Percentiles rank a stretch among this genome's conserved stretches.
phyloP scores from a whole-genome alignment of 2,888 invertebrate genomes.

The Steinernema hermaphroditum region DNA sequence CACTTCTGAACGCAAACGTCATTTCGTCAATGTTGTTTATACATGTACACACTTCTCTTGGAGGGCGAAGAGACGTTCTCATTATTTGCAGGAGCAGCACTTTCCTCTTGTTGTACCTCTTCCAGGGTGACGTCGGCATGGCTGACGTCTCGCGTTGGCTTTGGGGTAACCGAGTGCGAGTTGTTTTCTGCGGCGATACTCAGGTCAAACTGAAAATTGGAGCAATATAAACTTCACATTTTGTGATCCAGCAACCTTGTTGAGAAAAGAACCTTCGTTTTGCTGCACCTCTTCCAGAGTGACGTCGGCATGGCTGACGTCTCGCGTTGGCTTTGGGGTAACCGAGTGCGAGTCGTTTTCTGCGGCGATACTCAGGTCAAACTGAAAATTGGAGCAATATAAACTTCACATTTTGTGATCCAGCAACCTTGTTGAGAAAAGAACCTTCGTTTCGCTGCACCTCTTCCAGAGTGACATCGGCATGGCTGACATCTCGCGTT shows the following conservation, averaged over 20 bases:
- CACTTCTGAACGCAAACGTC: neutral
- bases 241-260: no score
- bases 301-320: constrained; percentile 4
- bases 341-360: constrained; percentile 18
- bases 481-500: constrained; percentile 14
- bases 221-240: no score
- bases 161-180: constrained; percentile 7
- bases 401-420: no score
- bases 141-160: constrained; percentile 18
- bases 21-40: neutral
- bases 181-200: constrained; percentile 16
- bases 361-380: constrained; percentile 9
- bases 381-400: no score
- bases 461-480: neutral
- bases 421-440: no score
- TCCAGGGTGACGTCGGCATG: neutral
- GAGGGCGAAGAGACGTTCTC: neutral
- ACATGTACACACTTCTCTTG: neutral
- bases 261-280: no score
- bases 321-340: constrained; percentile 5
- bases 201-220: no score
- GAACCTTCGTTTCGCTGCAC: no score
- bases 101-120: no score
- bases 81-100: neutral
- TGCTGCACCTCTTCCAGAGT: neutral